Evolutionary conservation across 2,888 invertebrate species (phyloP), one percentile per base, ranked within the genome.

Genomic region (Acholoe squamosa): DNA sequence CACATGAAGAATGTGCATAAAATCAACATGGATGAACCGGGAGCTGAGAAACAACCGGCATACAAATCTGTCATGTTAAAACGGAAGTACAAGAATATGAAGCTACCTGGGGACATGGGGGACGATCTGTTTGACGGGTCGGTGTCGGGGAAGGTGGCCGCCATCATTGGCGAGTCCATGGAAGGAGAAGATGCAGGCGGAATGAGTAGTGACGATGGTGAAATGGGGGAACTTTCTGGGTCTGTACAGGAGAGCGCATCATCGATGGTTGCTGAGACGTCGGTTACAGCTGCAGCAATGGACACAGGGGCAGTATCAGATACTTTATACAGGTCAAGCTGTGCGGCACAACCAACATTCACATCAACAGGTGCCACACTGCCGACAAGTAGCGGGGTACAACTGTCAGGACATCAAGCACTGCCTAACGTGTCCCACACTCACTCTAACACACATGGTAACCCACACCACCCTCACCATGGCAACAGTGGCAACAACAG

Each of bases 1-100:
- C 86, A 86, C 86, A 86, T 86, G 86, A 52, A 86, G 86, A 86
- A 86, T 25, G 86, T 86, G 28, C 86, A 86, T 31, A 86, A 86
- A 28, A 52, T 86, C 56, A 31, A 86, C 86, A 86, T 86, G 52
- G 86, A 86, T 5, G 56, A 54, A 3, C 54, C 54, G 1, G 52
- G 31, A 10, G 14, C 54, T 5, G 56, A 86, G 25, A 56, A 86
- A 19, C 25, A 31, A 14, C 10, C 52, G 3, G 51, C 86, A 14
- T 52, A 52, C 52, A 86, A 52, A 31, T 86, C 86, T 0, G 28
- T 56, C 52, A 19, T 52, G 19, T 12, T 52, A 28, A 86, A 54
- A 54, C 0, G 86, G 31, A 16, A 25, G 16, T 86, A 54, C 52
- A 86, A 86, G 86, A 86, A 86, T 54, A 86, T 86, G 56, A 86